These are phyloP conservation scores for Lepidochrysops patricia DNA, from an alignment of 2,888 invertebrate genomes.

Conservation along the genomic window DNA sequence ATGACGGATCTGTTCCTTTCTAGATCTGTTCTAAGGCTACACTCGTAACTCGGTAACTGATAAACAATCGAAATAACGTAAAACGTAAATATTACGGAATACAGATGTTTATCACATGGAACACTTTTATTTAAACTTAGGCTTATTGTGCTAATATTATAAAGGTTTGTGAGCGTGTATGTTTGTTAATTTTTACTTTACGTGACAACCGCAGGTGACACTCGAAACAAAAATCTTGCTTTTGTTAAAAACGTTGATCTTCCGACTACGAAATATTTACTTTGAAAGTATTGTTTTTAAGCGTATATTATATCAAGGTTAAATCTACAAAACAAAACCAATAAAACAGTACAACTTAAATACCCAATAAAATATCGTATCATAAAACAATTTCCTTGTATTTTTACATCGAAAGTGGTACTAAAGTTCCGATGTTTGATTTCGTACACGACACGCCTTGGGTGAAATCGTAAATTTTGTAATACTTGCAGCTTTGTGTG, in stretches of 20 bases:
- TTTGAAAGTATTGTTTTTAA: no score
- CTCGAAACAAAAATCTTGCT: no score
- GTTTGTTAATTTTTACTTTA: no score
- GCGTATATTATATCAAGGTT: no score
- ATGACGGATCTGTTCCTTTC: not conserved
- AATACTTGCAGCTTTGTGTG: not conserved
- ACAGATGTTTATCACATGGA: not conserved
- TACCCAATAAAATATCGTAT: not conserved
- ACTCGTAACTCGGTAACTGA: not conserved
- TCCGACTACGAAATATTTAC: no score
- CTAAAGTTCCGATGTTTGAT: not conserved
- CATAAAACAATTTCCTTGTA: not conserved
- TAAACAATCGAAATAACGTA: not conserved
- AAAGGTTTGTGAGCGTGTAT: no score
- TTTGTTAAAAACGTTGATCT: no score
- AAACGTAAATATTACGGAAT: not conserved
- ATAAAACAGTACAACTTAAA: not conserved
- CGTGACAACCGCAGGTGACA: no score
- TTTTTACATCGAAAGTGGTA: not conserved
- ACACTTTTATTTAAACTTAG: no score
- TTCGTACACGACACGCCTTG: not conserved
- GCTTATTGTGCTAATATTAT: no score
- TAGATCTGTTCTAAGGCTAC: not conserved
- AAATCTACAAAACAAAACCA: no score
- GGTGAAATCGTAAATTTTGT: conserved; percentile 1